A percentile compares a stretch with the other conserved stretches of the same genome.
Evolutionary conservation across 1,140 invertebrate species (phyloP).

Genomic region (Oncopeltus fasciatus): DNA sequence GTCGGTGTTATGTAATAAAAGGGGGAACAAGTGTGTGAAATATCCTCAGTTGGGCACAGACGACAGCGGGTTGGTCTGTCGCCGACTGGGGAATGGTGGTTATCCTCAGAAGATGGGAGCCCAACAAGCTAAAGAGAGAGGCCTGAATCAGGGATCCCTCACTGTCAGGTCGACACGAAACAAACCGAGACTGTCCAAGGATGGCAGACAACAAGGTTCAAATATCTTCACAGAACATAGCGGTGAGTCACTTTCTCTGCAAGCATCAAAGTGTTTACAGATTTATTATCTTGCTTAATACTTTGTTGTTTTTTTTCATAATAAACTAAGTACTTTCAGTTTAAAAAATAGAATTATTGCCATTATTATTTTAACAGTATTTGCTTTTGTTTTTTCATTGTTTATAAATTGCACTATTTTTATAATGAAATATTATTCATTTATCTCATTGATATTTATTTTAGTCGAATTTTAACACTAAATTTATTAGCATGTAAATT

Average conservation of each 20-base stretch:
- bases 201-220: slow-evolving; percentile 59
- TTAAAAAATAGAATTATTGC: not conserved
- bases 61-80: slow-evolving; percentile 17
- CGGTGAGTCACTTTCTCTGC: slow-evolving; percentile 39
- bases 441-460: not conserved
- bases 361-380: not conserved
- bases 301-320: not conserved
- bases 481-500: too few species aligned
- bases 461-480: too few species aligned
- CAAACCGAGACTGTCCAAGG: slow-evolving; percentile 53
- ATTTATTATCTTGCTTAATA: not conserved
- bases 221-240: slow-evolving; percentile 85
- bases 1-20: slow-evolving; percentile 12
- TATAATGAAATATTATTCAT: not conserved
- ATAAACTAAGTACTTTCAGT: not conserved
- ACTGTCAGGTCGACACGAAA: slow-evolving; percentile 48
- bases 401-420: not conserved
- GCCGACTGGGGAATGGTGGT: slow-evolving; percentile 25
- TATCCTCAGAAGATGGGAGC: slow-evolving; percentile 51
- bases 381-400: not conserved
- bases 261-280: not conserved
- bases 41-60: slow-evolving; percentile 24
- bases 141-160: slow-evolving; percentile 34
- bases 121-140: slow-evolving; percentile 72
- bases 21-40: slow-evolving; percentile 13